These are phyloP conservation scores for Pogoniulus pusillus DNA, from an alignment of 2,797 vertebrate species.

Conservation along the genomic window DNA sequence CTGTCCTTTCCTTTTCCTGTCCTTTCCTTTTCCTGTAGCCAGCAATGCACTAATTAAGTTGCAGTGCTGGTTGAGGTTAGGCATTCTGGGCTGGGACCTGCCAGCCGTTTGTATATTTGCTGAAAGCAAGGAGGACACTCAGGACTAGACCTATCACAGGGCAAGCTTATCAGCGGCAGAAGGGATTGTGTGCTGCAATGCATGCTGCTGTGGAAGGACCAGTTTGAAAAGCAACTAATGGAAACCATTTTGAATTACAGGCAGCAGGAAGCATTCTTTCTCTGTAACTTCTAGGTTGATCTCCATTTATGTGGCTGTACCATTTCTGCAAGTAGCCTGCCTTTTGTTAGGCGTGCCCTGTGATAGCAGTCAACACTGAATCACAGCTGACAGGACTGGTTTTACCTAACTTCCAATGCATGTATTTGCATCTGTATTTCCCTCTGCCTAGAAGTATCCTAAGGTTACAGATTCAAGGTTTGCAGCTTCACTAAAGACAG, in stretches of 20 bases:
- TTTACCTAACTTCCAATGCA: not conserved
- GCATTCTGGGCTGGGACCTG: not conserved
- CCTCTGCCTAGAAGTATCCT: not conserved
- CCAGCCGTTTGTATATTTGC: not conserved
- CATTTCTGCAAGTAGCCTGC: conserved; percentile 13
- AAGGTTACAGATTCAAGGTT: not conserved
- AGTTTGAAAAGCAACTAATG: not conserved
- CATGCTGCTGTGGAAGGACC: not conserved
- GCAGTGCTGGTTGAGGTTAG: not conserved
- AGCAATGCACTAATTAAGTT: not conserved
- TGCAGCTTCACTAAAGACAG: not conserved
- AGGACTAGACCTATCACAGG: not conserved
- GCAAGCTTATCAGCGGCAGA: not conserved
- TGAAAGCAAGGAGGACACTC: not conserved
- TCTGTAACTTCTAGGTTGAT: not conserved
- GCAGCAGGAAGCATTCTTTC: conserved; percentile 21
- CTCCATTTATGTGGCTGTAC: not conserved
- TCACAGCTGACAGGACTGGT: not conserved
- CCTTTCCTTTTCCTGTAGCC: not conserved
- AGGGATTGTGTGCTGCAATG: not conserved
- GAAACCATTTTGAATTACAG: not conserved
- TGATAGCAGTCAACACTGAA: not conserved
- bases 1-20: too few relatives aligned
- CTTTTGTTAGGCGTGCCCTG: not conserved
- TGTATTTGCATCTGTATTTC: not conserved